A percentile compares a stretch with the other conserved stretches of the same genome.
Conservation (phyloP, 2,888 invertebrate species). For the Chrysolina haemoptera region DNA sequence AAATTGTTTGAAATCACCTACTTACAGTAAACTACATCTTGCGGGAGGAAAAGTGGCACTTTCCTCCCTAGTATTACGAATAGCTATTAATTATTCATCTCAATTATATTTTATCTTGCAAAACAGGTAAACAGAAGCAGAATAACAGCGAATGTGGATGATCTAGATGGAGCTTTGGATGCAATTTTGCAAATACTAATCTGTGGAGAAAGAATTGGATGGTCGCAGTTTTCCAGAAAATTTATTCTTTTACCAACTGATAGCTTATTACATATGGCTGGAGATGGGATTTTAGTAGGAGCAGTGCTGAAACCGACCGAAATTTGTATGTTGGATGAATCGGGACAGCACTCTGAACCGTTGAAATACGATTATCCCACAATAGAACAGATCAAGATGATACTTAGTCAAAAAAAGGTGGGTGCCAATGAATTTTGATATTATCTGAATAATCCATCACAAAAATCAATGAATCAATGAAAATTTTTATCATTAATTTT, state of each 20-base stretch:
- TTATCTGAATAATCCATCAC: too few relatives aligned
- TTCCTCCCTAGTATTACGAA: too few relatives aligned
- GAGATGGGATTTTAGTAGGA: slow-evolving; percentile 82
- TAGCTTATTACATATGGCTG: slow-evolving; percentile 74
- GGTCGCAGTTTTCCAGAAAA: slow-evolving; percentile 79
- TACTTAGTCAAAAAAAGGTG: slow-evolving; percentile 60
- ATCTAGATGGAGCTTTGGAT: slow-evolving; percentile 84
- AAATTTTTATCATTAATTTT: too few relatives aligned
- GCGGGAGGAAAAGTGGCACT: too few relatives aligned
- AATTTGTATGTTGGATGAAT: slow-evolving; percentile 51
- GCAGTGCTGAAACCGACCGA: slow-evolving; percentile 45
- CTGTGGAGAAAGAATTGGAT: slow-evolving; percentile 78
- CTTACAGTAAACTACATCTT: too few relatives aligned
- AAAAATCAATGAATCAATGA: too few relatives aligned
- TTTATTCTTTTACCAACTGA: slow-evolving; percentile 59
- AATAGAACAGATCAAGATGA: slow-evolving; percentile 49
- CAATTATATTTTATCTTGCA: too few relatives aligned
- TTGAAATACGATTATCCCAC: slow-evolving; percentile 84
- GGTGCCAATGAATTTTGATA: not conserved
- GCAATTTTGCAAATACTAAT: slow-evolving; percentile 86
- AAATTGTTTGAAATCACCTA: too few relatives aligned
- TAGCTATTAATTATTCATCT: too few relatives aligned
- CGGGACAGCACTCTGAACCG: slow-evolving; percentile 71
- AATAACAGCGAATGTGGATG: slow-evolving; percentile 58
- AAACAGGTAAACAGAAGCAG: slow-evolving; percentile 53